These are phyloP conservation scores for Panulirus ornatus DNA, from an alignment of 1,140 invertebrate species.

Conservation along the genomic window DNA sequence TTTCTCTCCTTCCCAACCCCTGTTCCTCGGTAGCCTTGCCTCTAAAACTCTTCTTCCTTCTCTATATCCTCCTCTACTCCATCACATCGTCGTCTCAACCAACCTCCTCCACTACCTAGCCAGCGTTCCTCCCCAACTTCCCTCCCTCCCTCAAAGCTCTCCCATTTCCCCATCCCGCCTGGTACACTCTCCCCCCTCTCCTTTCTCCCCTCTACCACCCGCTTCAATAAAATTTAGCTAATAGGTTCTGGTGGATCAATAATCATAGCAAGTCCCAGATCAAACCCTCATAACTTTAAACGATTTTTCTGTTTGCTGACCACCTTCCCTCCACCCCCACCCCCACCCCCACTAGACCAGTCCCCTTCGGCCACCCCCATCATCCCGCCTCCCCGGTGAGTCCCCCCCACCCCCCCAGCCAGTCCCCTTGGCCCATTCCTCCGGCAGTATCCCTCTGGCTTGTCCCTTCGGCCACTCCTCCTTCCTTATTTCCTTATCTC, in stretches of 20 bases:
- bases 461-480: not conserved
- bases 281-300: conserved; percentile 6
- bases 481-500: not conserved
- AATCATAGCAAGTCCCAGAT: not conserved
- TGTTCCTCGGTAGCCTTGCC: not conserved
- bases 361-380: not conserved
- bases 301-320: not conserved
- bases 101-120: too few species aligned
- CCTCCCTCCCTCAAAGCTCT: not conserved
- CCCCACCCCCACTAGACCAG: too few species aligned
- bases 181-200: not conserved
- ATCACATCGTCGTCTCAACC: not conserved
- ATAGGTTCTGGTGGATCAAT: too few species aligned
- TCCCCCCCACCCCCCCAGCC: not conserved
- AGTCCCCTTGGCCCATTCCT: not conserved
- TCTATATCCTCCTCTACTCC: not conserved
- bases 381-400: not conserved
- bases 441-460: not conserved
- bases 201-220: not conserved
- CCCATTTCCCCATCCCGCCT: not conserved
- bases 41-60: not conserved
- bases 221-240: too few species aligned
- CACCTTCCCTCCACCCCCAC: not conserved
- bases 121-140: not conserved
- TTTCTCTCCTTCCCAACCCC: not conserved